A percentile compares a stretch with the other conserved stretches of the same genome.
Evolutionary conservation across 2,888 invertebrate species (phyloP).

Genomic region (Argyresthia albistria): DNA sequence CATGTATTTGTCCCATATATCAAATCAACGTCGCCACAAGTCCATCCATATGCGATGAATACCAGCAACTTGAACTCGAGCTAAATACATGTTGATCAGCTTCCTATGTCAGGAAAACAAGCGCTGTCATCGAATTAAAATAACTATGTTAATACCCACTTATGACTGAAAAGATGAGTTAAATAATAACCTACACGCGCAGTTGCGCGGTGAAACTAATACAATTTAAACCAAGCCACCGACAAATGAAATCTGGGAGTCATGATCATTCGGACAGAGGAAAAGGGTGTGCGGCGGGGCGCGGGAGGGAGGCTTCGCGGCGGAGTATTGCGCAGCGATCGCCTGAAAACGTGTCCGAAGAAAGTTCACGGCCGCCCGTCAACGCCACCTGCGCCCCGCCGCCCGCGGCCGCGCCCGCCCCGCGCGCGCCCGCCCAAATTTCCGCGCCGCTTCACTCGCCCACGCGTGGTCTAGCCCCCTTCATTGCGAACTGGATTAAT

Average conservation of each 20-base stretch:
- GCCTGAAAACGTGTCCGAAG: constrained; percentile 70
- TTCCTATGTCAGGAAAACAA: neutral
- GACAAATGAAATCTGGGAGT: too few relatives aligned
- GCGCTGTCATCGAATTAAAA: neutral
- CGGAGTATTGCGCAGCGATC: constrained; percentile 62
- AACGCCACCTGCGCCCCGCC: constrained; percentile 44
- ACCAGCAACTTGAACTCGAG: constrained; percentile 38
- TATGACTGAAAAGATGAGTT: too few relatives aligned
- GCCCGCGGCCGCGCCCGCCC: constrained; percentile 15
- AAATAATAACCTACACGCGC: too few relatives aligned
- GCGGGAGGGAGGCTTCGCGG: constrained; percentile 47
- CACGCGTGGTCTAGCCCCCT: constrained; percentile 8
- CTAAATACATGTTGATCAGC: constrained; percentile 45
- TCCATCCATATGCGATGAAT: constrained; percentile 30
- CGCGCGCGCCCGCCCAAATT: constrained; percentile 14
- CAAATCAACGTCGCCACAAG: constrained; percentile 23
- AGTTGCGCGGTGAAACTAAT: too few relatives aligned
- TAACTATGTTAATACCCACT: neutral
- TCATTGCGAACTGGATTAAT: constrained; percentile 17
- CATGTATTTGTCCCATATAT: constrained; percentile 21
- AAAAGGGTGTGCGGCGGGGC: constrained; percentile 31
- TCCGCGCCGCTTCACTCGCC: constrained; percentile 20
- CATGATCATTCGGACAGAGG: constrained; percentile 13
- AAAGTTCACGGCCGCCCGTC: constrained; percentile 73
- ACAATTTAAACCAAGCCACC: constrained; percentile 1